Conservation (phyloP, 2,888 invertebrate species). For the Drosophila histrio region DNA sequence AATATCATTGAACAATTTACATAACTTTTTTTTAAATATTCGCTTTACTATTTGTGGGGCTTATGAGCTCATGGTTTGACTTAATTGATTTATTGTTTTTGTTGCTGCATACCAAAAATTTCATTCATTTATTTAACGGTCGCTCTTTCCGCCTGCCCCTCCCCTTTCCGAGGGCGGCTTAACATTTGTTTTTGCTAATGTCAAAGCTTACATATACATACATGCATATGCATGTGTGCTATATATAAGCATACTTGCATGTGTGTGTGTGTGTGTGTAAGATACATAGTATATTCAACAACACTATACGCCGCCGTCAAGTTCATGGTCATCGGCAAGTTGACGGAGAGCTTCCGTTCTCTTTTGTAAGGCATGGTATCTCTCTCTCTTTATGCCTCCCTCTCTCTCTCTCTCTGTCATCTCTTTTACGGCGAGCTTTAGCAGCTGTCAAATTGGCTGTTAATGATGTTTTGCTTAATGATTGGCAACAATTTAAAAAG, state of each 20-base stretch:
- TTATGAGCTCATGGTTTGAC: constrained; percentile 42
- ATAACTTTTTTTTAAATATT: neutral
- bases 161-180: neutral
- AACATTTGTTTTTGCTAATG: constrained; percentile 23
- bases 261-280: constrained; percentile 7
- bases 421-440: constrained; percentile 15
- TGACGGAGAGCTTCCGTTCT: constrained; percentile 63
- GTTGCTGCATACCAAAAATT: constrained; percentile 19
- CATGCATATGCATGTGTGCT: neutral
- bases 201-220: constrained; percentile 17
- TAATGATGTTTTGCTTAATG: constrained; percentile 37
- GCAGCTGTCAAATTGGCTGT: constrained; percentile 34
- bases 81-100: constrained; percentile 54
- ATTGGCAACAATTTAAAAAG: constrained; percentile 8
- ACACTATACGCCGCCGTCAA: constrained; percentile 61
- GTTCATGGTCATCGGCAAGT: constrained; percentile 74
- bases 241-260: constrained; percentile 14
- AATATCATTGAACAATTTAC: neutral
- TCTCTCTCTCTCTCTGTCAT: neutral
- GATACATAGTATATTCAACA: constrained; percentile 28
- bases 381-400: constrained; percentile 1
- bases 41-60: neutral
- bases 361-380: constrained; percentile 23
- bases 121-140: constrained; percentile 54
- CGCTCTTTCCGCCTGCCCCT: neutral